Conservation (phyloP, 2,888 invertebrate genomes). For the Sphaerophoria rueppellii region DNA sequence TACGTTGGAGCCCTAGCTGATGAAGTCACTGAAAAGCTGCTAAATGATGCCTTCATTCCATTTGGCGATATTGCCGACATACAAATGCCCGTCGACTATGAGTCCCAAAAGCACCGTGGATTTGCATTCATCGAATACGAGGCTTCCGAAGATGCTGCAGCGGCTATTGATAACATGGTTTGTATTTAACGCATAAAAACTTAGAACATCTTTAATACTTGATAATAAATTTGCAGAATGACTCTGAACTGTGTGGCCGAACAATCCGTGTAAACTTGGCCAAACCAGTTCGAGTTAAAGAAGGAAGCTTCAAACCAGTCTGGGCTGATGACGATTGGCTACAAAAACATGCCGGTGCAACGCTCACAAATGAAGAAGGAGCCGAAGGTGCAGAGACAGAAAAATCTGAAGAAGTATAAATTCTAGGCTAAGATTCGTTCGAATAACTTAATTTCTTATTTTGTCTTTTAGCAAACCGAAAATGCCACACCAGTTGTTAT, state of each 20-base stretch:
- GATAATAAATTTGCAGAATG: slow-evolving; percentile 86
- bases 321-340: slow-evolving; percentile 99
- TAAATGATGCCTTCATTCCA: slow-evolving; percentile 98
- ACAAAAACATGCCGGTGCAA: slow-evolving; percentile 98
- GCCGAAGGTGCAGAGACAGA: slow-evolving; percentile 76
- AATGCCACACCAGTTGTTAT: slow-evolving; percentile 78
- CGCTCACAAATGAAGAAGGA: slow-evolving; percentile 84
- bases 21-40: slow-evolving; percentile 97
- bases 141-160: slow-evolving; percentile 97
- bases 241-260: slow-evolving; percentile 97
- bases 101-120: slow-evolving; percentile 98
- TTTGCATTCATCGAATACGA: slow-evolving; percentile 99
- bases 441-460: not conserved
- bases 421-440: too few relatives aligned
- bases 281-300: slow-evolving; percentile 97
- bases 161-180: slow-evolving; percentile 99
- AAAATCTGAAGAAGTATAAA: slow-evolving; percentile 62
- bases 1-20: slow-evolving; percentile 95
- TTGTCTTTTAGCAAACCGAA: slow-evolving; percentile 73
- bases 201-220: not conserved
- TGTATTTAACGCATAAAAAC: slow-evolving; percentile 23
- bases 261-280: slow-evolving; percentile 98
- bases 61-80: slow-evolving; percentile 99
- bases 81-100: slow-evolving; percentile 98
- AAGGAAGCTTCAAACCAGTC: slow-evolving; percentile 96